phyloP scores from a whole-genome alignment of 2,888 invertebrate species.

The Drosophila monieri region DNA sequence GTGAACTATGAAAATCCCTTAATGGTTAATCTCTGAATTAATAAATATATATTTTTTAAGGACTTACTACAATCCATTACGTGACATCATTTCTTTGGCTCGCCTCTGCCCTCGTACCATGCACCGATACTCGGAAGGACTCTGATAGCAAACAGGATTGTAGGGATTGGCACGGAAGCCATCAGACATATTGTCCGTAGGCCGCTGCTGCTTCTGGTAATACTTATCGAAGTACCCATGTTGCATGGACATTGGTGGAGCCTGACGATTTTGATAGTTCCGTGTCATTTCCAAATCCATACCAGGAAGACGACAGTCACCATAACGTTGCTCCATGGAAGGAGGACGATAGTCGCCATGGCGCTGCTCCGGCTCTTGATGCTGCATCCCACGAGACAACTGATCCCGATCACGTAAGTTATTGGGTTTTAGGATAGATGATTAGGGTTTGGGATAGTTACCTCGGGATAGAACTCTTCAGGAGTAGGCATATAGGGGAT shows the following conservation, averaged over 20 bases:
- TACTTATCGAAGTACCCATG: background rate
- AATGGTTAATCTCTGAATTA: background rate
- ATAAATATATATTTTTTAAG: background rate
- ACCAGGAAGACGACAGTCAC: background rate
- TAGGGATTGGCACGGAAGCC: slow-evolving; percentile 1
- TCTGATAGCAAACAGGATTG: background rate
- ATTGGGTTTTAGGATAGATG: too few species aligned
- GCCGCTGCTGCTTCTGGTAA: background rate
- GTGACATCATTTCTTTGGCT: slow-evolving; percentile 36
- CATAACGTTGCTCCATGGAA: background rate
- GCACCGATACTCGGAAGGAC: slow-evolving; percentile 24
- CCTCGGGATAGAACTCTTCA: slow-evolving; percentile 29
- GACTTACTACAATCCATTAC: slow-evolving; percentile 49
- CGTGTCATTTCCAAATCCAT: background rate
- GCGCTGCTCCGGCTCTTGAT: slow-evolving; percentile 1
- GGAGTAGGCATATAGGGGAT: slow-evolving; percentile 28
- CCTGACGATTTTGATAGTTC: background rate
- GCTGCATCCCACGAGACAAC: slow-evolving; percentile 5
- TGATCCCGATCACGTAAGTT: background rate
- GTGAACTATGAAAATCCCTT: slow-evolving; percentile 13
- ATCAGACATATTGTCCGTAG: slow-evolving; percentile 8
- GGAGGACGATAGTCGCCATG: background rate
- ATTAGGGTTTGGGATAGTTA: background rate
- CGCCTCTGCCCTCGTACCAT: slow-evolving; percentile 12
- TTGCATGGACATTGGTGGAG: background rate